These are phyloP conservation scores for Linurgus olivaceus DNA, from an alignment of 2,797 vertebrate genomes.

Conservation along the genomic window DNA sequence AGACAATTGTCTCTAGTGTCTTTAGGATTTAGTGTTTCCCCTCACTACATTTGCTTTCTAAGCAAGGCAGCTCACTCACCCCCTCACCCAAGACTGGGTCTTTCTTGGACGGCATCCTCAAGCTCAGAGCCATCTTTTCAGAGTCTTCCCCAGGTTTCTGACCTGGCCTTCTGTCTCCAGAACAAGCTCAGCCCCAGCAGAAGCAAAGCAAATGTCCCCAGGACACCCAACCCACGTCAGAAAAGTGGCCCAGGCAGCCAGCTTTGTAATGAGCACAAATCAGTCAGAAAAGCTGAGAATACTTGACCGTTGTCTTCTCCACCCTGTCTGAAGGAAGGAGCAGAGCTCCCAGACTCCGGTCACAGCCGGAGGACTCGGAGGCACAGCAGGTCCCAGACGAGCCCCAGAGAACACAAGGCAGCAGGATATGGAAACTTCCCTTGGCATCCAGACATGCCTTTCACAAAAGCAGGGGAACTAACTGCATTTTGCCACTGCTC, in stretches of 20 bases:
- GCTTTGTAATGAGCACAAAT: background rate
- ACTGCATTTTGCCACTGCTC: slow-evolving; percentile 25
- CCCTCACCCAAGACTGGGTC: background rate
- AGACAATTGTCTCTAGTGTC: background rate
- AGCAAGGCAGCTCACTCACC: background rate
- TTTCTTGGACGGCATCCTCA: background rate
- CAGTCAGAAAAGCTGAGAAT: slow-evolving; percentile 8
- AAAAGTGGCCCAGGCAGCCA: background rate
- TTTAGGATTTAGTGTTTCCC: background rate
- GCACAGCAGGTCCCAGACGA: slow-evolving; percentile 16
- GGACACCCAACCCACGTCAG: slow-evolving; percentile 9
- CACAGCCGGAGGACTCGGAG: background rate
- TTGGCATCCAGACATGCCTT: slow-evolving; percentile 37
- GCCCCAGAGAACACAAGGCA: background rate
- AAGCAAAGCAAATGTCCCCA: slow-evolving; percentile 8
- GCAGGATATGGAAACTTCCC: slow-evolving; percentile 59
- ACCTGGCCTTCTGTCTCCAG: background rate
- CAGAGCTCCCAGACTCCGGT: slow-evolving; percentile 2
- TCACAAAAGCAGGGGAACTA: slow-evolving; percentile 45
- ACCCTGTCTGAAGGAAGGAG: background rate
- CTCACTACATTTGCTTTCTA: background rate
- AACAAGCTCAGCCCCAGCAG: background rate
- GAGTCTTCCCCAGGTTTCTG: background rate
- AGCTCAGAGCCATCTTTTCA: background rate
- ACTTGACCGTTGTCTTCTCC: slow-evolving; percentile 16